A percentile compares a stretch with the other conserved stretches of the same genome.
phyloP scores from a whole-genome alignment of 1,140 invertebrate species.

The Eueides isabella region DNA sequence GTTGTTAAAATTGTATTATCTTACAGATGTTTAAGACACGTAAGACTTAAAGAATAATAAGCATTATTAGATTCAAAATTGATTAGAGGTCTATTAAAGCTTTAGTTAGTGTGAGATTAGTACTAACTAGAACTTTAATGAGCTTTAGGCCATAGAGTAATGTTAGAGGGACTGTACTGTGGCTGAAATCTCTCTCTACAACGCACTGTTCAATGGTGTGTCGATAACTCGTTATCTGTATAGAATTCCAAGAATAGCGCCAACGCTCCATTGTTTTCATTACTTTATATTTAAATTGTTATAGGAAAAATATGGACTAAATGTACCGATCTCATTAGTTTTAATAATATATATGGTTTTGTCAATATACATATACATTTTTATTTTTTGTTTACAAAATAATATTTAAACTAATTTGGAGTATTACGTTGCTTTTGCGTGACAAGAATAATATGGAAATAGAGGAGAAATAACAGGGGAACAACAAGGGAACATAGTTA shows the following conservation, averaged over 20 bases:
- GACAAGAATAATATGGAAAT: neutral
- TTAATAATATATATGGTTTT: neutral
- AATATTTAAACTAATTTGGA: no score
- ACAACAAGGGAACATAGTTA: neutral
- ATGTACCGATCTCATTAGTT: neutral
- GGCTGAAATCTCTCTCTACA: slow-evolving; percentile 38
- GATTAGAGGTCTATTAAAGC: neutral
- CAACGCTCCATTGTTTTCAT: slow-evolving; percentile 41
- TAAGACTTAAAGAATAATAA: neutral
- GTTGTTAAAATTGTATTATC: neutral
- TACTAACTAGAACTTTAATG: no score
- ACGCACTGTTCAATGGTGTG: slow-evolving; percentile 40
- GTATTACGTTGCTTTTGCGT: no score
- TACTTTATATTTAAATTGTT: slow-evolving; percentile 43
- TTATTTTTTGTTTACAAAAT: neutral
- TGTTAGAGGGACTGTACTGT: slow-evolving; percentile 14
- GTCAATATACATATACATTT: no score
- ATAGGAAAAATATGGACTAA: slow-evolving; percentile 11
- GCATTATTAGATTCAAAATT: neutral
- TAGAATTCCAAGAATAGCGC: slow-evolving; percentile 43
- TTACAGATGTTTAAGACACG: neutral
- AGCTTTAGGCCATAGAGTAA: neutral
- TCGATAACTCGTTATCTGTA: slow-evolving; percentile 49
- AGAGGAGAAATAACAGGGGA: neutral
- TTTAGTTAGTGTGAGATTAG: neutral